These are phyloP conservation scores for Hippoglossus hippoglossus DNA, from an alignment of 2,797 vertebrate genomes.

Conservation along the genomic window DNA sequence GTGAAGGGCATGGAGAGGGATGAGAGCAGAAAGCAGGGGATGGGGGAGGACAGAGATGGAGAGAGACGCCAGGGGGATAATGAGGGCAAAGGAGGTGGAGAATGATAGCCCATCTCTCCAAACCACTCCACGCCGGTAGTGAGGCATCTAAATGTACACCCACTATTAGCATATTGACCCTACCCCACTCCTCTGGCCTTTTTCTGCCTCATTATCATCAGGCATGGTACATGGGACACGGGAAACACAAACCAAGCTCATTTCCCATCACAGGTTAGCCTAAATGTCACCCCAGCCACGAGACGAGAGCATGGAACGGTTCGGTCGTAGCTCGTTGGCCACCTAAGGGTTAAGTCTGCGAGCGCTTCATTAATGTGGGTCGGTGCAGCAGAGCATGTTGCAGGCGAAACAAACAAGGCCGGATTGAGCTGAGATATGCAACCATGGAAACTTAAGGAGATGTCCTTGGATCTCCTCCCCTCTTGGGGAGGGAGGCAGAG, in stretches of 20 bases:
- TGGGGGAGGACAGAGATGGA: slow-evolving; percentile 73
- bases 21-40: slow-evolving; percentile 51
- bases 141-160: slow-evolving; percentile 73
- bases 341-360: slow-evolving; percentile 53
- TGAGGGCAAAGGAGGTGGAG: slow-evolving; percentile 62
- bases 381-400: slow-evolving; percentile 58
- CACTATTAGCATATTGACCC: slow-evolving; percentile 79
- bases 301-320: slow-evolving; percentile 42
- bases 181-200: slow-evolving; percentile 63
- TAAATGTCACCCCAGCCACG: slow-evolving; percentile 57
- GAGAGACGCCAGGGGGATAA: slow-evolving; percentile 61
- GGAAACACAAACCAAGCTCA: slow-evolving; percentile 53
- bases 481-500: slow-evolving; percentile 15
- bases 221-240: slow-evolving; percentile 33
- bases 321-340: slow-evolving; percentile 1
- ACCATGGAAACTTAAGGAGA: slow-evolving; percentile 62
- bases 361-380: slow-evolving; percentile 65
- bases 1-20: slow-evolving; percentile 62
- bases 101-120: slow-evolving; percentile 58
- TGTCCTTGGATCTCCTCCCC: slow-evolving; percentile 59
- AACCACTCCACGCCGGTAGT: slow-evolving; percentile 49
- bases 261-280: slow-evolving; percentile 40
- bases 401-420: slow-evolving; percentile 61
- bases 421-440: slow-evolving; percentile 51
- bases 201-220: slow-evolving; percentile 67